Base-by-base conservation (phyloP, 2,113 vertebrate species). In the Centropus bengalensis region DNA sequence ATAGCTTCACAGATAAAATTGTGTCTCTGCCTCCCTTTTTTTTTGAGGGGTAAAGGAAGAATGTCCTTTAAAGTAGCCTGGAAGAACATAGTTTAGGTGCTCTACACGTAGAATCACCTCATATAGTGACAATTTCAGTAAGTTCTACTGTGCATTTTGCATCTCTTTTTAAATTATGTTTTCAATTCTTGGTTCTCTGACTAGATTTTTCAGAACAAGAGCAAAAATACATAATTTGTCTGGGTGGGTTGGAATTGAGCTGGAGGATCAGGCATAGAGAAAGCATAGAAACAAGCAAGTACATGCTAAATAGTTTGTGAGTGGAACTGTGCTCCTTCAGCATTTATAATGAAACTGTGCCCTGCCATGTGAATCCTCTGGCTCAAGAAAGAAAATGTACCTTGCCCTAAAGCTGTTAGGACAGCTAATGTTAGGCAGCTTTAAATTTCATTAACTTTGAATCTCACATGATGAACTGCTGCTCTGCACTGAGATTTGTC, bases 181-280 rank as follows among this genome's bases (percentile, higher is more conserved):
- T 88, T 82, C 20, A 51, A 1, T 80, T 75, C 19, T 54, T 73
- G 10, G 11, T 89, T 76, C 52, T 81, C 92, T 59, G 23, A 84
- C 30, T 73, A 36, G 18, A 52, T 70, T 91, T 97, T 91, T 91
- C 51, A 81, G 63, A 79, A 36, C 14, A 78, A 40, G 33, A 59
- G 26, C 21, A 74, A 66, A 83, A 88, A 12, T 36, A 26, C 2
- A 2, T 70, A 36, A n/a, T 23, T 42, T 87, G 3, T 69, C 13
- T 66, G 32, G 9, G 26, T 75, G 23, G 42, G 12, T 86, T 86
- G 94, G 42, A 93, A 77, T 52, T 78, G 49, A 81, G 32, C 26
- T 82, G 52, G 66, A 54, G 42, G 30, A 44, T 38, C 55, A 74
- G 32, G n/a, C 7, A 3, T 27, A 85, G 70, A 79, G 62, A 74